phyloP scores from a whole-genome alignment of 2,888 invertebrate species.

The Drosophila helvetica region DNA sequence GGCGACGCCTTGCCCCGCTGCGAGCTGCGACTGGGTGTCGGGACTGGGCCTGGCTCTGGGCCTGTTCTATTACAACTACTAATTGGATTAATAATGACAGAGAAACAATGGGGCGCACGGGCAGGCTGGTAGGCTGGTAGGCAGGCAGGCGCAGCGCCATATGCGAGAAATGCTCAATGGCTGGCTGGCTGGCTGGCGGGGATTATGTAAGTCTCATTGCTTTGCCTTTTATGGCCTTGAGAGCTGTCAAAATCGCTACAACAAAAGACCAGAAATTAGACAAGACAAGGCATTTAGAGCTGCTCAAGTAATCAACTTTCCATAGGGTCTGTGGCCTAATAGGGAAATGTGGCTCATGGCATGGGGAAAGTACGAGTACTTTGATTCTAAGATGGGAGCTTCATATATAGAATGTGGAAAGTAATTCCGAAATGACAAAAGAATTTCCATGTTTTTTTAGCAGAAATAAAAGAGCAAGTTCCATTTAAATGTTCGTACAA shows the following conservation, averaged over 20 bases:
- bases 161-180: constrained; percentile 44
- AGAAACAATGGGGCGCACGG: constrained; percentile 59
- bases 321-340: constrained; percentile 33
- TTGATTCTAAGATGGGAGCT: neutral
- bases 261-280: constrained; percentile 41
- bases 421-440: neutral
- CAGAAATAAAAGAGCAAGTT: no score
- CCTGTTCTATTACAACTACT: constrained; percentile 63
- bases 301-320: constrained; percentile 32
- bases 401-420: neutral
- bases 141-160: constrained; percentile 24
- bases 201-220: constrained; percentile 62
- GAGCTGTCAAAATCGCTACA: constrained; percentile 56
- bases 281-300: constrained; percentile 37
- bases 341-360: constrained; percentile 9
- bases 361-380: constrained; percentile 10
- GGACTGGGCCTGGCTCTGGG: constrained; percentile 18
- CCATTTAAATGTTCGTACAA: no score
- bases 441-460: neutral
- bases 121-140: neutral
- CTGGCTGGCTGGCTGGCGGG: constrained; percentile 33
- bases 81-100: constrained; percentile 76
- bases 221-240: constrained; percentile 31
- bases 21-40: neutral
- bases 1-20: constrained; percentile 13